phyloP scores from a whole-genome alignment of 2,797 vertebrate species.

The Lateolabrax maculatus region DNA sequence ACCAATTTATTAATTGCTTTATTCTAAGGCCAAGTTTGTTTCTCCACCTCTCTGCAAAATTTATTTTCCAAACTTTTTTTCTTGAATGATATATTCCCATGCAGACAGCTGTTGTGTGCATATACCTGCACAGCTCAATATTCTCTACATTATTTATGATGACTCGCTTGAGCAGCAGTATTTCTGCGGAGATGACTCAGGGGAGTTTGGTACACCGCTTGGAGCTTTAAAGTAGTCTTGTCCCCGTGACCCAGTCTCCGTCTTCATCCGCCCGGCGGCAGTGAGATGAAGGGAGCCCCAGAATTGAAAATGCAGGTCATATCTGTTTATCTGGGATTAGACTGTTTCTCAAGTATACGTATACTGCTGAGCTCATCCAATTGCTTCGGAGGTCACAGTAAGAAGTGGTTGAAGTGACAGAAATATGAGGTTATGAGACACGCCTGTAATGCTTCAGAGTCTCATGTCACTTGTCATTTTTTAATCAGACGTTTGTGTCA shows the following conservation, averaged over 20 bases:
- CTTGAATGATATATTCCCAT: background rate
- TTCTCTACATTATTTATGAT: conserved; percentile 71
- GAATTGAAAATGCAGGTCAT: conserved; percentile 51
- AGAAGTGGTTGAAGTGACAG: conserved; percentile 21
- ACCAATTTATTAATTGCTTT: conserved; percentile 26
- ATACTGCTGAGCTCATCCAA: conserved; percentile 15
- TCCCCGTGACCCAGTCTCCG: conserved; percentile 61
- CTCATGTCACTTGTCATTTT: conserved; percentile 48
- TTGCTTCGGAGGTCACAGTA: conserved; percentile 36
- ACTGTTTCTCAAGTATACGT: conserved; percentile 18
- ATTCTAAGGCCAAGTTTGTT: conserved; percentile 9
- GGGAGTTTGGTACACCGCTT: conserved; percentile 18
- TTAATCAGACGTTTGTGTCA: conserved; percentile 49
- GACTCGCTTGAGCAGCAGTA: conserved; percentile 38
- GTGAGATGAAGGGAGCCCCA: conserved; percentile 23
- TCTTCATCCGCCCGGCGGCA: conserved; percentile 45
- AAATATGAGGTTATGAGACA: conserved; percentile 38
- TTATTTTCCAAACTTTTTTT: background rate
- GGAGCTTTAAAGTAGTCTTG: conserved; percentile 37
- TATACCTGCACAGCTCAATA: conserved; percentile 43
- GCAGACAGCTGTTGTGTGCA: conserved; percentile 13
- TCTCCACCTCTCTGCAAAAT: conserved; percentile 7
- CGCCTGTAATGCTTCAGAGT: background rate
- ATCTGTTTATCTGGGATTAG: conserved; percentile 56
- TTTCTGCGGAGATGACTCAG: conserved; percentile 41